Percentiles rank a stretch among this genome's conserved stretches.
Conservation (phyloP, 2,113 vertebrate species). For the Petroica traversi region DNA sequence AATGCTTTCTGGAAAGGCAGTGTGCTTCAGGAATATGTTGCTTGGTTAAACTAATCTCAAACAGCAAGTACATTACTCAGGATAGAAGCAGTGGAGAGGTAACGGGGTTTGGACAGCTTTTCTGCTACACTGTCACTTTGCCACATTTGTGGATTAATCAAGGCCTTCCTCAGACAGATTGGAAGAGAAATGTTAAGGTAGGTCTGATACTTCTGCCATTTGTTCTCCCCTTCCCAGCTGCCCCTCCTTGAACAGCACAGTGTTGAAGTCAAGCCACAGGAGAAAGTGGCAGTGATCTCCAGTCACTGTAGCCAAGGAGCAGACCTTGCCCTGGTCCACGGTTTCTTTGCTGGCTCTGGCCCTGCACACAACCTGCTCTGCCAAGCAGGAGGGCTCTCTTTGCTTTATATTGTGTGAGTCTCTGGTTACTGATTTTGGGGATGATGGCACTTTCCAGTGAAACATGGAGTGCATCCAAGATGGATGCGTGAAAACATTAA, state of each 20-base stretch:
- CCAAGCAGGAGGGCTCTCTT: neutral
- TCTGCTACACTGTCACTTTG: rapidly evolving
- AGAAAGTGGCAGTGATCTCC: neutral
- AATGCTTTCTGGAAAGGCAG: neutral
- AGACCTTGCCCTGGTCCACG: neutral
- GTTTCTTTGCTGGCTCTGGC: neutral
- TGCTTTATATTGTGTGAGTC: rapidly evolving
- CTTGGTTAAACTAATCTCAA: neutral
- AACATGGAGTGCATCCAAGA: rapidly evolving
- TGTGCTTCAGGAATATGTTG: neutral
- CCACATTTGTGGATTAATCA: neutral
- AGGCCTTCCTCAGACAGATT: neutral
- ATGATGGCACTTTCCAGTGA: neutral
- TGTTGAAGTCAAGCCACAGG: neutral
- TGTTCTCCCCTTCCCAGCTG: neutral
- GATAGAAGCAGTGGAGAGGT: neutral
- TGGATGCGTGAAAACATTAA: neutral
- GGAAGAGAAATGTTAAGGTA: neutral
- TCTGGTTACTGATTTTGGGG: rapidly evolving
- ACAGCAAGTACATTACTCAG: neutral
- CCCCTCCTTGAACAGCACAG: rapidly evolving
- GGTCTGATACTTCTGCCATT: neutral
- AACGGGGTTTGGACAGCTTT: neutral
- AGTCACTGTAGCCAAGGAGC: neutral
- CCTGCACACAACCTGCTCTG: rapidly evolving